Evolutionary conservation across 2,888 invertebrate species (phyloP), one percentile per base, ranked within the genome.

Genomic region (Electrophaes corylata): DNA sequence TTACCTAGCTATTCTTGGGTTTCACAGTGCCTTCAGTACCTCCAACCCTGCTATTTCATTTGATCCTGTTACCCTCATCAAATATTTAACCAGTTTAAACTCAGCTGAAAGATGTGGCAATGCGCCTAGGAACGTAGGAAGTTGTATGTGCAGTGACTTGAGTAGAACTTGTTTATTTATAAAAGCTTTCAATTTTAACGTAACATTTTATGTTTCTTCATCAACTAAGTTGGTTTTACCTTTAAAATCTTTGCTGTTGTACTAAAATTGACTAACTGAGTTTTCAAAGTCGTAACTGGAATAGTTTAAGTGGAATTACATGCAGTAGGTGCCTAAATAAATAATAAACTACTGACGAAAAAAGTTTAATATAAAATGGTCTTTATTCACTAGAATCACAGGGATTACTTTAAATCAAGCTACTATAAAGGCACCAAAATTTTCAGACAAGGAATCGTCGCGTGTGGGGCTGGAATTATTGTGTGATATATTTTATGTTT

Each of bases 11-110:
- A 26, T 35, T 37, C 20, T 20, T 3, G 2, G 16, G 18, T 11
- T 1, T n/a, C 12, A 31, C 43, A 45, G 46, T 49, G 35, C 8
- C 5, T 16, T 35, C 33, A 20, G 49, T 50, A 55, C 39, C 40
- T 46, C 51, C 43, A 50, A 26, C 54, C 46, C 81, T 74, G 81
- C 81, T 81, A 80, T 85, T 86, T 86, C 85, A 83, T 84, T 86
- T 84, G 67, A 89, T 91, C 87, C 84, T 76, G 85, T 83, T 81
- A 83, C 77, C 80, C 79, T 81, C 84, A 90, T 91, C 84, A 88
- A 91, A 90, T 89, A 91, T 91, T 90, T 83, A 90, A 80, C 75
- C 71, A 81, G 81, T 85, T 86, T 86, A 84, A 88, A 88, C 81
- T 86, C 78, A 78, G 83, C 80, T 81, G 81, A 81, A 81, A 82